Percentiles rank a stretch among this genome's conserved stretches.
Evolutionary conservation across 2,797 vertebrate species (phyloP).

Genomic region (Sylvilagus floridanus): DNA sequence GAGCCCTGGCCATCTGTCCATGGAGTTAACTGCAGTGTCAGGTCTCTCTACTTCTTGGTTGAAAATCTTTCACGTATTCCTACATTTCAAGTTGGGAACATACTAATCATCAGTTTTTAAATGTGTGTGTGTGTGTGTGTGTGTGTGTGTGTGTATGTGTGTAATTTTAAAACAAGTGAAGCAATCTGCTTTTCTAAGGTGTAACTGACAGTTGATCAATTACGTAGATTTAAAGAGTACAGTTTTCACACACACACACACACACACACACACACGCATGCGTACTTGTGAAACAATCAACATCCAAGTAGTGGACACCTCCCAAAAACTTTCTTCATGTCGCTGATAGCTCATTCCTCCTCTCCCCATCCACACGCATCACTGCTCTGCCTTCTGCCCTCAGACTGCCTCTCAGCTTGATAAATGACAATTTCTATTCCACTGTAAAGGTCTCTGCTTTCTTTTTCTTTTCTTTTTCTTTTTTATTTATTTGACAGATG

Average conservation of each 20-base stretch:
- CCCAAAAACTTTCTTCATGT: rapidly evolving
- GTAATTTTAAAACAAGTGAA: neutral
- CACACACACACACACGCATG: neutral
- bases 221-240: neutral
- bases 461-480: no score
- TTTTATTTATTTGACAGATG: no score
- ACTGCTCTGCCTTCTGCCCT: neutral
- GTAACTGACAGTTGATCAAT: neutral
- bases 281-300: neutral
- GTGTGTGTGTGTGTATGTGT: neutral
- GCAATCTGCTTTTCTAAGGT: neutral
- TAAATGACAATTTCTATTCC: neutral
- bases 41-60: neutral
- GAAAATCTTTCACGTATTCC: neutral
- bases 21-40: neutral
- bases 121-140: neutral
- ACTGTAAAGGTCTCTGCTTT: neutral
- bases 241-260: neutral
- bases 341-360: neutral
- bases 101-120: neutral
- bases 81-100: neutral
- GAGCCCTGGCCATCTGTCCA: no score
- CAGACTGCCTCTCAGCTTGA: neutral
- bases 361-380: neutral
- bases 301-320: neutral